phyloP scores from a whole-genome alignment of 1,140 invertebrate species.

The Caerostris darwini region DNA sequence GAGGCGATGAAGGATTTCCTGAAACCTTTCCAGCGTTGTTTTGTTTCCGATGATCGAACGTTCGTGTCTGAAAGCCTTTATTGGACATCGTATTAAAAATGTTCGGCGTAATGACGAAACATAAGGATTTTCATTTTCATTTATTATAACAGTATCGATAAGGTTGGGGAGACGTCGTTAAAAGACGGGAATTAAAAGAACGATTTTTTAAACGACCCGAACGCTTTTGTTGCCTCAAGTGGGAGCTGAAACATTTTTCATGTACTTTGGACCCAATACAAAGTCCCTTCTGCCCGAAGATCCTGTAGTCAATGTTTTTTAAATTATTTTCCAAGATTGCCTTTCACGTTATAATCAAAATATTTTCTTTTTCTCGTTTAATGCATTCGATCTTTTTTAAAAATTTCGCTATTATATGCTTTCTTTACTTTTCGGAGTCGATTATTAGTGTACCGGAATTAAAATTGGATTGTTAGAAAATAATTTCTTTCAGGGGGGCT shows the following conservation, averaged over 20 bases:
- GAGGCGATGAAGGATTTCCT: constrained; percentile 54
- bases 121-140: constrained; percentile 61
- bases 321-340: background rate
- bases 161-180: background rate
- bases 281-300: background rate
- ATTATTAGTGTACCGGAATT: no score
- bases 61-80: constrained; percentile 41
- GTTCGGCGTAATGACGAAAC: constrained; percentile 42
- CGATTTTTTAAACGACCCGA: background rate
- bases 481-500: no score
- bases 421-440: no score
- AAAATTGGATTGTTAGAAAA: no score
- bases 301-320: background rate
- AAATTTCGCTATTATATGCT: background rate
- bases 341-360: constrained; percentile 7
- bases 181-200: background rate
- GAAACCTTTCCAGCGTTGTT: constrained; percentile 13
- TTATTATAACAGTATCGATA: constrained; percentile 10
- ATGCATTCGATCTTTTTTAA: background rate
- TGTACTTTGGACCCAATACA: background rate
- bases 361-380: background rate
- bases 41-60: constrained; percentile 59
- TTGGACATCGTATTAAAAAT: constrained; percentile 32
- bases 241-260: constrained; percentile 23
- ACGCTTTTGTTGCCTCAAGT: constrained; percentile 9